Conservation (phyloP, 2,888 invertebrate species). For the Himalopsyche kuldschensis region DNA sequence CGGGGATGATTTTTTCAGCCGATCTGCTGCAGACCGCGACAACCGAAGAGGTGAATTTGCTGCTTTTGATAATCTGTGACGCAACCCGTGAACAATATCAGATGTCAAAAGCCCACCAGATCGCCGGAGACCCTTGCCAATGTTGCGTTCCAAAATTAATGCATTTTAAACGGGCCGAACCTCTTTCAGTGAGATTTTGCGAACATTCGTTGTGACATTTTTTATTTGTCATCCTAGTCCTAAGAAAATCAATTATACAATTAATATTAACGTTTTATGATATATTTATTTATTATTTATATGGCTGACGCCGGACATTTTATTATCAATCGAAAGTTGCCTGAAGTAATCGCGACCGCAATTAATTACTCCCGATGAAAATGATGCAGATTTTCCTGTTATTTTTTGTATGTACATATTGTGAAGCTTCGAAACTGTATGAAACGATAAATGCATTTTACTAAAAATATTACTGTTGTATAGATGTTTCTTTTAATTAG, state of each 20-base stretch:
- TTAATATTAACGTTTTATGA: constrained; percentile 32
- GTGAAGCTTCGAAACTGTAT: constrained; percentile 10
- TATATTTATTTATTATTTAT: constrained; percentile 29
- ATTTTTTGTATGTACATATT: not conserved
- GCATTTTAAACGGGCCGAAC: not conserved
- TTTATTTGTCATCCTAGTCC: constrained; percentile 28
- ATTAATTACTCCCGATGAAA: not conserved
- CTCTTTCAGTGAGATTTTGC: not conserved
- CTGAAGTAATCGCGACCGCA: not conserved
- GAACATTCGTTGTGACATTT: constrained; percentile 15
- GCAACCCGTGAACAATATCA: not conserved
- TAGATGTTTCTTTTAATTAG: constrained; percentile 38
- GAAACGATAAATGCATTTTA: constrained; percentile 25
- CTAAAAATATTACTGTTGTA: constrained; percentile 32
- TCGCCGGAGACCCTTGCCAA: not conserved
- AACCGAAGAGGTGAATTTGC: constrained; percentile 57
- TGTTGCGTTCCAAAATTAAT: not conserved
- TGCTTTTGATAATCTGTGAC: constrained; percentile 54
- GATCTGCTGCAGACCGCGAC: constrained; percentile 56
- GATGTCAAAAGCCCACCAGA: not conserved
- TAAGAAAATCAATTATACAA: constrained; percentile 33
- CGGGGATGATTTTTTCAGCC: constrained; percentile 82
- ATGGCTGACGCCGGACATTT: not conserved
- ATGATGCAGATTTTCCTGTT: not conserved
- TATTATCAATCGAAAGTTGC: not conserved